Evolutionary conservation across 2,113 vertebrate genomes (phyloP), one percentile per base, ranked within the genome.

Genomic region (Diglossa brunneiventris): DNA sequence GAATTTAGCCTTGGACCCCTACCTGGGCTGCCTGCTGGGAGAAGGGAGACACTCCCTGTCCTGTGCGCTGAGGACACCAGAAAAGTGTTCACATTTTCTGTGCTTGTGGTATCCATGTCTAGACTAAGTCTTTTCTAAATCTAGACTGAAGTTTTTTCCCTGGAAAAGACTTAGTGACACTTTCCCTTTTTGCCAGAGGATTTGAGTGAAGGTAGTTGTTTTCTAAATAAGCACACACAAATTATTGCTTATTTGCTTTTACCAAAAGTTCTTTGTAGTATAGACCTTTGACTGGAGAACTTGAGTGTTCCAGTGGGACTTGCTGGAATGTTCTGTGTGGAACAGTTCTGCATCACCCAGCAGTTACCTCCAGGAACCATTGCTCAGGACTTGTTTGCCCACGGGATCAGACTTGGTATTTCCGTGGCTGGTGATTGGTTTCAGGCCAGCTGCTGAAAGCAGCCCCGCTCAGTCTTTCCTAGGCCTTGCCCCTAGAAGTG

Each of bases 401-500:
- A 0, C 66, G 8, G 0, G 3, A 33, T 86, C 63, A 33, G 50
- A 18, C 37, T 11, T 46, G 52, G 39, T 22, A 2, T 67, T 78
- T 76, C 0, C 2, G 2, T 44, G 70, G 58, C 44, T 56, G 9
- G 10, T 0, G 4, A 4, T 37, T 46, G 56, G 21, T 75, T 55
- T 72, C n/a, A 76, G 37, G 46, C 46, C 50, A 46, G 30, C 19
- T 53, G 90, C 35, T 69, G 46, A 30, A 46, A 68, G 49, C 49
- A 63, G 50, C 20, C 35, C 63, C 0, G 0, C 62, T 80, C 81
- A 58, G 0, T 70, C 64, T 80, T 56, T 83, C 26, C 23, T 21
- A 3, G 58, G 27, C 10, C 33, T 74, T 91, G 58, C 52, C 56
- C 33, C 73, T 87, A 1, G 75, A 62, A 49, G 70, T 83, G 62